These are phyloP conservation scores for Dastarcus helophoroides DNA, from an alignment of 2,888 invertebrate species.

Conservation along the genomic window DNA sequence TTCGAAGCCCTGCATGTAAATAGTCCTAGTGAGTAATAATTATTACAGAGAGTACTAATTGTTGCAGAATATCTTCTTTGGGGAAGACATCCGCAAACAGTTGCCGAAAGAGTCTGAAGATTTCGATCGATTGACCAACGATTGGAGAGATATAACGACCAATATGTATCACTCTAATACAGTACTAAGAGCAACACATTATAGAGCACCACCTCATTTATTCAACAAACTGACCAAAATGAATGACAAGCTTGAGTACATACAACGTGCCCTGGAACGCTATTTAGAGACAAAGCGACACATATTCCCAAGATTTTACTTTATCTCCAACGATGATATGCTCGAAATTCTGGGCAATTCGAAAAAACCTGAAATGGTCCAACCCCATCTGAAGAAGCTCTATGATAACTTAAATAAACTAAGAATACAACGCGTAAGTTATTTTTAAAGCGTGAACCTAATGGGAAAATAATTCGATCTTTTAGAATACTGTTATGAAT, in stretches of 20 bases:
- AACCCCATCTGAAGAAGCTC: constrained; percentile 77
- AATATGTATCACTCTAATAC: constrained; percentile 43
- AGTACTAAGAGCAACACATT: constrained; percentile 52
- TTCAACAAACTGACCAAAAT: constrained; percentile 58
- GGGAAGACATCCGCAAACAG: constrained; percentile 79
- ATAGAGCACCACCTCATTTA: constrained; percentile 48
- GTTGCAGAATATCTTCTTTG: constrained; percentile 64
- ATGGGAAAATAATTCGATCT: constrained; percentile 1
- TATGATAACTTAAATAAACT: constrained; percentile 76
- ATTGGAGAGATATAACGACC: constrained; percentile 57
- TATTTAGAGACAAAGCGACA: constrained; percentile 84
- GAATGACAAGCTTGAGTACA: constrained; percentile 64
- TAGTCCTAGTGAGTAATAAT: too few relatives aligned
- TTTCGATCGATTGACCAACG: constrained; percentile 60
- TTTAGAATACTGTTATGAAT: constrained; percentile 3
- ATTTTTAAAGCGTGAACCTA: constrained; percentile 10
- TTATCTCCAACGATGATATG: constrained; percentile 72
- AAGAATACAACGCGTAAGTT: constrained; percentile 52
- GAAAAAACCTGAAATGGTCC: constrained; percentile 70
- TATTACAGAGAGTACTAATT: too few relatives aligned
- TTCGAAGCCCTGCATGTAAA: too few relatives aligned
- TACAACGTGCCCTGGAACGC: constrained; percentile 72
- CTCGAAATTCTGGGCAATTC: constrained; percentile 79
- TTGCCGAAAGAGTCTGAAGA: constrained; percentile 63
- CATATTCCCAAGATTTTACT: constrained; percentile 74